Percentiles rank a stretch among this genome's conserved stretches.
phyloP scores from a whole-genome alignment of 2,113 vertebrate genomes.

The Chaetorhynchus papuensis region DNA sequence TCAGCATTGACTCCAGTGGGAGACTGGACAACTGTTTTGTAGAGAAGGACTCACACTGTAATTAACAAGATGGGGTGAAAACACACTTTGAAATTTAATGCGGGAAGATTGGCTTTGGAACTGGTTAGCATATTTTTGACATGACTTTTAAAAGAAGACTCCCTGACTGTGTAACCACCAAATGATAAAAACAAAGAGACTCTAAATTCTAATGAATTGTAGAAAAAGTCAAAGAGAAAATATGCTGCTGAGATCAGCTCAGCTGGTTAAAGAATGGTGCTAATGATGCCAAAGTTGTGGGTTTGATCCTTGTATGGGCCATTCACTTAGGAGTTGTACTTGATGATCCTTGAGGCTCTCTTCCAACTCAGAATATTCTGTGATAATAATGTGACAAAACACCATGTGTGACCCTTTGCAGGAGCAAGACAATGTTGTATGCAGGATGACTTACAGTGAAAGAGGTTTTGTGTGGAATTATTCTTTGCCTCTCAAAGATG shows the following conservation, averaged over 20 bases:
- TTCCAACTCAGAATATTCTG: neutral
- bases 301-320: neutral
- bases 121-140: neutral
- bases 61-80: neutral
- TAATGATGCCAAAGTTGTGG: neutral
- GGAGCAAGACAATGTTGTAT: neutral
- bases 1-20: neutral
- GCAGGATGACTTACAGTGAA: neutral
- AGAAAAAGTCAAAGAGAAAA: neutral
- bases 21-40: neutral
- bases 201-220: neutral
- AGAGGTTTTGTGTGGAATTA: neutral
- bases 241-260: neutral
- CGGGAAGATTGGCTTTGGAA: neutral
- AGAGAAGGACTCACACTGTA: neutral
- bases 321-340: neutral
- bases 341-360: rapidly evolving
- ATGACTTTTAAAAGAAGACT: neutral
- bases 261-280: neutral
- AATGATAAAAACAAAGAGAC: neutral
- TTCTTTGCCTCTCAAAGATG: neutral
- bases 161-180: neutral
- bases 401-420: neutral
- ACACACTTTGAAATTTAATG: neutral
- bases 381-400: neutral